Evolutionary conservation across 2,888 invertebrate species (phyloP).

Genomic region (Nomada ruficornis): DNA sequence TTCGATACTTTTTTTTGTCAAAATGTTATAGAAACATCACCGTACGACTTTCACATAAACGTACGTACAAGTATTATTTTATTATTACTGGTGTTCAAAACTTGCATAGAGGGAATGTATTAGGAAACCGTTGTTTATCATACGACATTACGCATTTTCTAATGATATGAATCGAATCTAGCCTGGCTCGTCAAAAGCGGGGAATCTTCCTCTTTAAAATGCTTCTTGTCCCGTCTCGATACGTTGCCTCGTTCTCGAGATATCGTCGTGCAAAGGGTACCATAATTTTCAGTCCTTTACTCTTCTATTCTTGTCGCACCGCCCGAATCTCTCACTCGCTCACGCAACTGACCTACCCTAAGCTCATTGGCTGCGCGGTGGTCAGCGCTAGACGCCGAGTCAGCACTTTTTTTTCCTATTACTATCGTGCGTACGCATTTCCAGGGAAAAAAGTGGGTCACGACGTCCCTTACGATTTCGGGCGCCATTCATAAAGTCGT

Average conservation of each 20-base stretch:
- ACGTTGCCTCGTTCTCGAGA: background rate
- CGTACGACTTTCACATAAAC: background rate
- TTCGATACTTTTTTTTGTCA: no score
- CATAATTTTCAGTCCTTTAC: constrained; percentile 11
- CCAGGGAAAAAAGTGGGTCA: background rate
- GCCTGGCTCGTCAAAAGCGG: background rate
- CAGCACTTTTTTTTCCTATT: constrained; percentile 1
- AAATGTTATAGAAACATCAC: no score
- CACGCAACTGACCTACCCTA: background rate
- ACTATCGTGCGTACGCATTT: constrained; percentile 1
- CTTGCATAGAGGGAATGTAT: background rate
- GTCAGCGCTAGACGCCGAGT: constrained; percentile 2
- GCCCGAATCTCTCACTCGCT: background rate
- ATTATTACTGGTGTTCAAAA: background rate
- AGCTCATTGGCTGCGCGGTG: background rate
- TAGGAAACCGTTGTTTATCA: background rate
- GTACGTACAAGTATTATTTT: background rate
- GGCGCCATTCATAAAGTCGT: background rate
- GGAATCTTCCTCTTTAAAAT: background rate
- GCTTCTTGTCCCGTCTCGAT: background rate
- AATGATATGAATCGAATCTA: background rate
- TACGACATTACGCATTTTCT: no score
- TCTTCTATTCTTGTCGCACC: background rate
- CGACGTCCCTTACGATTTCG: background rate
- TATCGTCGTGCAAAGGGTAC: background rate